Base-by-base conservation (phyloP, 2,113 vertebrate genomes). In the Rattus rattus region DNA sequence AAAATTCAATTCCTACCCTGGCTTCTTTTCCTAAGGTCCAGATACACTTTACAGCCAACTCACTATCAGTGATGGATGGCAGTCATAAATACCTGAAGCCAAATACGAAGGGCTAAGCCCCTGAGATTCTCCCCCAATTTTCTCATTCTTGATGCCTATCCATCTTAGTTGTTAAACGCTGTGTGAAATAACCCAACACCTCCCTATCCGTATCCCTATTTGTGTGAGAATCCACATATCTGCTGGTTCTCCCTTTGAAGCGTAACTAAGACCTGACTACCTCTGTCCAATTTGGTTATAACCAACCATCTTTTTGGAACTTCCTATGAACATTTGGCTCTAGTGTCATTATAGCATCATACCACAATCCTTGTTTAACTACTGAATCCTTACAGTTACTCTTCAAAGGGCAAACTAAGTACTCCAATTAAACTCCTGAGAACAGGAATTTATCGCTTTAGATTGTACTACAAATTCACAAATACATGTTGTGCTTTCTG, bases 161-260 rank as follows among this genome's bases (percentile, higher is more conserved):
- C n/a, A 61, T 88, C 28, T 88, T 70, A 49, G 26, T 39, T 76
- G 8, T 72, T 36, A 39, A 89, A 7, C 1, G 5, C 33, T 54
- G 33, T 86, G 65, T 91, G 22, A 79, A 10, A 67, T 59, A 6
- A 24, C 12, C 43, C 54, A n/a, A 5, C 20, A 43, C 8, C 0
- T 88, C 4, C 54, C 22, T 65, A 88, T 4, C 33, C 1, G 0
- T n/a, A 8, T 1, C 3, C 5, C 13, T 36, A 56, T 0, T 0
- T 87, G 5, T 59, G 10, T 89, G 10, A 80, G 2, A 30, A 39
- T 33, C 5, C 20, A 81, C 43, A n/a, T 33, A 43, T 67, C 24
- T 13, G 63, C 4, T 28, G 1, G 11, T 7, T 87, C 11, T 83
- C 22, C 3, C 39, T 92, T 94, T 10, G 72, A 81, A 69, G 2